Evolutionary conservation across 53 echinoderm and acorn worm species (phyloP), one percentile per base, ranked within the genome.

Genomic region (Crossaster papposus): DNA sequence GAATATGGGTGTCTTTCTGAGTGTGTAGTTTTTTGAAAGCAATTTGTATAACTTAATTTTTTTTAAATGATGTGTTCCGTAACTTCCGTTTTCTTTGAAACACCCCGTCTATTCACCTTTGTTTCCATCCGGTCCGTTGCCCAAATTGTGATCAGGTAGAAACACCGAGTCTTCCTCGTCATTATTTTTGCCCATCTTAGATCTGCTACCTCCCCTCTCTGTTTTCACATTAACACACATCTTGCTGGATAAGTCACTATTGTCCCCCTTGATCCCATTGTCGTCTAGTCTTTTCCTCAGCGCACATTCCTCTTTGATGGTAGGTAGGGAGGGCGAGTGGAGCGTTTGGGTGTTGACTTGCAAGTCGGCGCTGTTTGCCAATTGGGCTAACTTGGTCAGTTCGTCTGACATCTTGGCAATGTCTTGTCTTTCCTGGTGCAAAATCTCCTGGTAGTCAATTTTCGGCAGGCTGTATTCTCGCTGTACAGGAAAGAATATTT

Each of bases 311-410:
- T 87, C 87, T 75, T 87, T 87, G 77, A 87, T 76, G 23, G 87
- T 87, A 23, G 83, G 83, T 63, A 82, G 32, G 53, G 91, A 85
- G 18, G 90, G 83, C 20, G 91, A 91, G 51, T 84, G 83, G 5
- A 78, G 85, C 0, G 84, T 78, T 51, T 78, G 81, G 11, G 91
- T 84, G 65, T 77, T 91, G 62, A 90, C 90, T 22, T 91, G 78
- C 29, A 91, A 58, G 93, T 94, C 96, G 18, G 96, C 96, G 79
- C 94, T 96, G 85, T 96, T 96, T 71, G 96, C 96, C 92, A 96
- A 70, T 78, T 96, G 93, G 88, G 96, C 96, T 52, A 96, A 87
- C 78, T 96, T 96, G 2, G 96, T 94, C 74, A 96, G 92, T 93
- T 96, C 96, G 75, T 94, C 94, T 2, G 94, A 96, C 94, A 94